Conservation (phyloP, 2,797 vertebrate genomes). For the Sebastes kiyomatsui region DNA sequence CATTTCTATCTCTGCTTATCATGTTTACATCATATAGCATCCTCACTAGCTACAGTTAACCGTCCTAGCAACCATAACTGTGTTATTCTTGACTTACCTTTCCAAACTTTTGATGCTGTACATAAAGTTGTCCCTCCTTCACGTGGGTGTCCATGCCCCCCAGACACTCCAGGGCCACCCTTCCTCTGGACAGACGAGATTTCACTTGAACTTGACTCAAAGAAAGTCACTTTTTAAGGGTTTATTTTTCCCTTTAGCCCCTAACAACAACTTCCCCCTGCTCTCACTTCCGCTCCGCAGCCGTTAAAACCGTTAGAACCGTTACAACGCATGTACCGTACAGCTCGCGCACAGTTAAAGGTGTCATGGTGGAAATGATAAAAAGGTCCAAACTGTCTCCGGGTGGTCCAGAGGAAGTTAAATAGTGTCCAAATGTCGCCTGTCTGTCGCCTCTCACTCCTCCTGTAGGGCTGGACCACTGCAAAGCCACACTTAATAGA, state of each 20-base stretch:
- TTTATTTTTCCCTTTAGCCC: conserved; percentile 39
- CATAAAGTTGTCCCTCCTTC: conserved; percentile 86
- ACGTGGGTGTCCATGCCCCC: conserved; percentile 82
- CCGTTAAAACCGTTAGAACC: not conserved
- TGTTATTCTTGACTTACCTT: conserved; percentile 76
- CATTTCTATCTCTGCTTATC: no score
- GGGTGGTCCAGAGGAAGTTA: conserved; percentile 19
- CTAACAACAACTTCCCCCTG: conserved; percentile 59
- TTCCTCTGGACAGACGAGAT: not conserved
- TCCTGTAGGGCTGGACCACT: conserved; percentile 11
- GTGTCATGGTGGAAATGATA: conserved; percentile 10
- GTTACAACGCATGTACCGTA: not conserved
- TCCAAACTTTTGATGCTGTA: conserved; percentile 87
- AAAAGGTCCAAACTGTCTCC: not conserved
- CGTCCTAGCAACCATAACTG: not conserved
- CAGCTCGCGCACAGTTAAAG: not conserved
- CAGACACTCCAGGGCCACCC: not conserved
- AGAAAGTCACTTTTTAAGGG: conserved; percentile 11
- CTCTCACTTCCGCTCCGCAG: conserved; percentile 71
- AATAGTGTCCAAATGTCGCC: conserved; percentile 19
- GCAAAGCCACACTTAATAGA: not conserved
- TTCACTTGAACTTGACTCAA: conserved; percentile 43
- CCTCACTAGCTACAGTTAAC: not conserved
- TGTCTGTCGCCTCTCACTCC: conserved; percentile 50
- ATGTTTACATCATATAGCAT: not conserved